Conservation (phyloP, 2,113 vertebrate genomes). For the Embiotoca jacksoni region DNA sequence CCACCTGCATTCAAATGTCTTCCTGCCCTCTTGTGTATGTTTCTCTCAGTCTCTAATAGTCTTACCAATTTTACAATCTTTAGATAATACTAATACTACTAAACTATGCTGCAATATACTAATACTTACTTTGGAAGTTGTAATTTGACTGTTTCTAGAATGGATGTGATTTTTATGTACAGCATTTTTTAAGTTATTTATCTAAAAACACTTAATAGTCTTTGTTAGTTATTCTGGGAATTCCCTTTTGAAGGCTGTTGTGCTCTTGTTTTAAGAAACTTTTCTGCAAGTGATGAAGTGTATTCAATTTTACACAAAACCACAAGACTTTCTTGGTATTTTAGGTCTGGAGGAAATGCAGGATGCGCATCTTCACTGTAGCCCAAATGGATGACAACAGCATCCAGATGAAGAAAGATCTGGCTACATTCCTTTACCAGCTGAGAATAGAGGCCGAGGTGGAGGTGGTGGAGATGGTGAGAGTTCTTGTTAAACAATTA, state of each 20-base stretch:
- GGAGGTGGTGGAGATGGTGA: constrained; percentile 99
- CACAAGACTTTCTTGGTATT: constrained; percentile 18
- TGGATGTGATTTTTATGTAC: neutral
- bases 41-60: too few relatives aligned
- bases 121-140: neutral
- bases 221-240: constrained; percentile 1
- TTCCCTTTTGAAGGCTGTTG: neutral
- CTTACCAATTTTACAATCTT: neutral
- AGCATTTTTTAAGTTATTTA: too few relatives aligned
- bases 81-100: too few relatives aligned
- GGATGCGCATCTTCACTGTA: constrained; percentile 98
- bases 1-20: too few relatives aligned
- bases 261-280: too few relatives aligned
- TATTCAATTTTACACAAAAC: neutral
- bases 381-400: constrained; percentile 99
- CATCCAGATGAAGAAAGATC: constrained; percentile 99
- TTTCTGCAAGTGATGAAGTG: too few relatives aligned
- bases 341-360: constrained; percentile 98
- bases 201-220: neutral
- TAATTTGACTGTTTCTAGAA: neutral
- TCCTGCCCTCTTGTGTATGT: too few relatives aligned
- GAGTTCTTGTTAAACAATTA: neutral
- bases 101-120: too few relatives aligned
- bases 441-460: constrained; percentile 97
- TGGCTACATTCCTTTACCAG: constrained; percentile 96